These are phyloP conservation scores for Drosophila simulans DNA, from an alignment of 1,140 invertebrate species.

Conservation along the genomic window DNA sequence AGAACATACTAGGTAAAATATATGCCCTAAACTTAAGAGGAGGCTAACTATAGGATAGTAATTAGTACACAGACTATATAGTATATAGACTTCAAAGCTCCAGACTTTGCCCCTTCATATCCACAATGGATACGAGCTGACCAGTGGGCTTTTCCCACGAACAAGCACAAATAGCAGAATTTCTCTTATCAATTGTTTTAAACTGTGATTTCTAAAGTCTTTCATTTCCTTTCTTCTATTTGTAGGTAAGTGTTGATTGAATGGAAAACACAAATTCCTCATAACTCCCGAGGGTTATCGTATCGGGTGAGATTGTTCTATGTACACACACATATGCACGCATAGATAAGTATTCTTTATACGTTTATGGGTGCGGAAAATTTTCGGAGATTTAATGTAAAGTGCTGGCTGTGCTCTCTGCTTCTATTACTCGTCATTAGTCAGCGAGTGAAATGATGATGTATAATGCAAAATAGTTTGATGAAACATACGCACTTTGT, in stretches of 20 bases:
- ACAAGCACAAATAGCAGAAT: too few species aligned
- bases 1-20: constrained; percentile 79
- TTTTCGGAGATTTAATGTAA: constrained; percentile 24
- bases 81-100: too few species aligned
- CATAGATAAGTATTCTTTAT: not conserved
- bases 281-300: constrained; percentile 31
- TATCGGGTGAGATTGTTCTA: constrained; percentile 61
- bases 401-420: constrained; percentile 5
- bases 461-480: too few species aligned
- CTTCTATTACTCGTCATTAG: too few species aligned
- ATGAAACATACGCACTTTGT: too few species aligned
- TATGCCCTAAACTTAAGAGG: not conserved
- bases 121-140: too few species aligned
- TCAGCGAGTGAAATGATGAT: too few species aligned
- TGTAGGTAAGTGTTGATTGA: constrained; percentile 67
- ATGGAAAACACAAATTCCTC: constrained; percentile 6
- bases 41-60: too few species aligned
- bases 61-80: too few species aligned
- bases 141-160: too few species aligned
- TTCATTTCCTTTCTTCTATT: constrained; percentile 31
- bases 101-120: too few species aligned
- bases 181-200: not conserved
- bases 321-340: constrained; percentile 24
- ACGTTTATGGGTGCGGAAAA: constrained; percentile 18
- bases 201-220: constrained; percentile 8